Evolutionary conservation across 2,888 invertebrate species (phyloP), one percentile per base, ranked within the genome.

Genomic region (Spisula solida): DNA sequence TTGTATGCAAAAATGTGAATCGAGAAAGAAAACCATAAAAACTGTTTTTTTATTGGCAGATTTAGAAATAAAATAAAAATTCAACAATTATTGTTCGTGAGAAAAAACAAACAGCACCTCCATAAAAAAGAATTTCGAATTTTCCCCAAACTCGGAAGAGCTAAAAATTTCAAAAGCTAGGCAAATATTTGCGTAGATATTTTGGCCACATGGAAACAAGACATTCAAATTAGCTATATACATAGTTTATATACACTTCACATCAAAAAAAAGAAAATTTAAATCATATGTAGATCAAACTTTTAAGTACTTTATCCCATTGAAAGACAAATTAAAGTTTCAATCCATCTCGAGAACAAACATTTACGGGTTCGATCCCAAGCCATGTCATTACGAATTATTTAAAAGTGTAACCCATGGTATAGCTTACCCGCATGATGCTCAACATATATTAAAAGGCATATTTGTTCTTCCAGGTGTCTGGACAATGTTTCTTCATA

Each of bases 11-110:
- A 75, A 41, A 81, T 82, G 81, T 66, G 41, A 82, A 79, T 51
- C 47, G 48, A 75, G 70, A 55, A 82, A 81, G 80, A 75, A 82
- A 82, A 56, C 75, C 66, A 48, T 75, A 75, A 47, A 80, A 86
- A 82, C 25, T 82, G 51, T 75, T 55, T 48, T 86, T 78, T 80
- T 80, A 86, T 78, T 66, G 75, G 75, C n/a, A 82, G 86, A 78
- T 80, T 82, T 86, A 70, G 47, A 55, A 86, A 80, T 81, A 81
- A 81, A 81, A 86, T 85, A 55, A 70, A 70, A 56, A 41, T 85
- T 79, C 47, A 78, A 34, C 55, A 31, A 51, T 29, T 18, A 25
- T 16, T n/a, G 75, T 29, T 79, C 84, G 79, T 85, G 79, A 56
- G 85, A 85, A 85, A 70, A 78, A 75, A 75, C n/a, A 78, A 75